These are phyloP conservation scores for Lineus longissimus DNA, from an alignment of 1,140 invertebrate species.

Conservation along the genomic window DNA sequence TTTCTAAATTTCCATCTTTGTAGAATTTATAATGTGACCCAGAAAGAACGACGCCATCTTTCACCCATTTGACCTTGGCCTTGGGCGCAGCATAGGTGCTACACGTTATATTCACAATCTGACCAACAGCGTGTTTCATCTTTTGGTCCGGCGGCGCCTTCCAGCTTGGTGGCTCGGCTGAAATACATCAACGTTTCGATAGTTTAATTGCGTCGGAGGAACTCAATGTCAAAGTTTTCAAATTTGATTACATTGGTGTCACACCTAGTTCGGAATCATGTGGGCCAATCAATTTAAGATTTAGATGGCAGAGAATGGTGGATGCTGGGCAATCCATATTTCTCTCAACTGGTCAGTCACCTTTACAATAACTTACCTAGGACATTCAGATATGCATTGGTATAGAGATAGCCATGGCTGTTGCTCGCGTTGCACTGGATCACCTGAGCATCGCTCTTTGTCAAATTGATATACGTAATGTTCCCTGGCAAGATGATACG, in stretches of 20 bases:
- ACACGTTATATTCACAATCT: conserved; percentile 78
- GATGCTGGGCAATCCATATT: too few relatives aligned
- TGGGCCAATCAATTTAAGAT: background rate
- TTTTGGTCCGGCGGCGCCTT: conserved; percentile 74
- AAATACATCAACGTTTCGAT: conserved; percentile 10
- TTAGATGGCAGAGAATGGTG: background rate
- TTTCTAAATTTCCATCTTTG: conserved; percentile 67
- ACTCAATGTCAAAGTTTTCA: background rate
- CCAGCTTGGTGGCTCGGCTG: conserved; percentile 78
- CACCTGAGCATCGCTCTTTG: conserved; percentile 89
- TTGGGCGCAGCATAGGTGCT: conserved; percentile 93
- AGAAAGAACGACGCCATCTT: conserved; percentile 73
- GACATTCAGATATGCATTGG: conserved; percentile 97
- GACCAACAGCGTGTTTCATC: conserved; percentile 68
- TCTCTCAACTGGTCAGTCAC: too few relatives aligned
- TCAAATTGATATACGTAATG: conserved; percentile 77
- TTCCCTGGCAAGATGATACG: conserved; percentile 61
- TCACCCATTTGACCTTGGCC: conserved; percentile 90
- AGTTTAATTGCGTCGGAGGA: background rate
- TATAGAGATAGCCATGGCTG: conserved; percentile 94
- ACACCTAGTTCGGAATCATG: background rate
- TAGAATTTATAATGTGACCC: conserved; percentile 74
- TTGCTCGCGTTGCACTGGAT: conserved; percentile 99
- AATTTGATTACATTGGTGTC: background rate
- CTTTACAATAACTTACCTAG: conserved; percentile 69